Percentiles rank a stretch among this genome's conserved stretches.
These are phyloP conservation scores for Lepisosteus oculatus DNA, from an alignment of 2,113 vertebrate genomes.

Conservation along the genomic window DNA sequence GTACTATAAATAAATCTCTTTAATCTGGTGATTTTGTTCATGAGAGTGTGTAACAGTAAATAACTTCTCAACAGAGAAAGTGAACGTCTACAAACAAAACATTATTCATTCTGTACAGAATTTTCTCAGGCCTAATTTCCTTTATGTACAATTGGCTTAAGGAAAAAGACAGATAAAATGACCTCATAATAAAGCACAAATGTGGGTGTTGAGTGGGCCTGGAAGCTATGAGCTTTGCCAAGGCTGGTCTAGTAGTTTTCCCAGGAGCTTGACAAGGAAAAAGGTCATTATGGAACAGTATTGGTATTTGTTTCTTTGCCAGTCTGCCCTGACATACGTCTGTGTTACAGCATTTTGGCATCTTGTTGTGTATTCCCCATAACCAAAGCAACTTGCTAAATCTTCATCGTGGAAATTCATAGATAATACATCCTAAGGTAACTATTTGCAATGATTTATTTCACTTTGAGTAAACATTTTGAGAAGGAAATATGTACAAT, in stretches of 20 bases:
- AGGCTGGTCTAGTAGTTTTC: background rate
- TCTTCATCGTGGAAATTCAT: too few species aligned
- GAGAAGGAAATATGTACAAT: too few species aligned
- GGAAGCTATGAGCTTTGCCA: constrained; percentile 5
- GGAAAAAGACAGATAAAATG: constrained; percentile 1
- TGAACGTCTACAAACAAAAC: background rate
- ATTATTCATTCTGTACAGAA: background rate
- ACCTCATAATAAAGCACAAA: constrained; percentile 5
- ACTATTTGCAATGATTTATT: too few species aligned
- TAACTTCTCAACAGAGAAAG: background rate
- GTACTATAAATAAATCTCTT: constrained; percentile 4
- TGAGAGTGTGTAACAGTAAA: background rate
- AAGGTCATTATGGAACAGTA: constrained; percentile 2
- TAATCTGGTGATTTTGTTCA: background rate
- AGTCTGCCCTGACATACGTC: background rate
- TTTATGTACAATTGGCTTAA: background rate
- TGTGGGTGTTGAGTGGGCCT: constrained; percentile 22
- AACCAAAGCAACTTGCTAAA: too few species aligned
- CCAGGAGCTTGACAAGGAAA: background rate
- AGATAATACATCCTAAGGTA: too few species aligned
- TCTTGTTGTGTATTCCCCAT: background rate
- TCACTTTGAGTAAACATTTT: too few species aligned
- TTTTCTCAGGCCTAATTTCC: background rate
- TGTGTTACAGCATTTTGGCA: background rate
- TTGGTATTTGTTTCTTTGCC: background rate